Evolutionary conservation across 2,797 vertebrate species (phyloP).

Genomic region (Rhabdomys pumilio): DNA sequence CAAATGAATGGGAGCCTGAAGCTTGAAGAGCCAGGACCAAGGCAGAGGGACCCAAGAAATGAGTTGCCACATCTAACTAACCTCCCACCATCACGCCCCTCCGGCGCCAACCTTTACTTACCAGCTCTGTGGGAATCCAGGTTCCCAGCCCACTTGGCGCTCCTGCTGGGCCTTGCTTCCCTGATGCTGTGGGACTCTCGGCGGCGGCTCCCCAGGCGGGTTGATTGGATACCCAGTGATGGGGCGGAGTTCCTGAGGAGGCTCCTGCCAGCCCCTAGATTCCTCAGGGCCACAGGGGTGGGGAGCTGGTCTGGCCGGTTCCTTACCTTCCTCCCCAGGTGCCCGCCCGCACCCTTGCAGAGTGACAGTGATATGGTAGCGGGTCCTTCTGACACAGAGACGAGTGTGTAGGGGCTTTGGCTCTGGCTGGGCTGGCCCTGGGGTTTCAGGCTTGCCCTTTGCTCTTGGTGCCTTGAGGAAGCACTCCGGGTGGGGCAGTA

Average conservation of each 20-base stretch:
- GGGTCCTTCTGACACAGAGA: constrained; percentile 59
- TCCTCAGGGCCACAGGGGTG: constrained; percentile 88
- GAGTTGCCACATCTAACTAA: not conserved
- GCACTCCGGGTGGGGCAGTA: constrained; percentile 45
- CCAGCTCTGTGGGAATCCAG: constrained; percentile 37
- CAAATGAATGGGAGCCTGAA: constrained; percentile 68
- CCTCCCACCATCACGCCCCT: not conserved
- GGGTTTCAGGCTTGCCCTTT: constrained; percentile 74
- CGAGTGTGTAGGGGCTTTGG: not conserved
- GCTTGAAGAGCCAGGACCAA: not conserved
- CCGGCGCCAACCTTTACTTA: constrained; percentile 41
- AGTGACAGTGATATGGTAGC: constrained; percentile 60
- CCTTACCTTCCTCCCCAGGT: constrained; percentile 73
- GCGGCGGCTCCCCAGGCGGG: constrained; percentile 36
- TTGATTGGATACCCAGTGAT: constrained; percentile 70
- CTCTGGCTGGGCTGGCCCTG: not conserved
- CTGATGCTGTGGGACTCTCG: constrained; percentile 32
- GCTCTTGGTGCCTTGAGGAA: constrained; percentile 44
- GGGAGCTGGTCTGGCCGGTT: constrained; percentile 89
- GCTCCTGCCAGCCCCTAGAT: constrained; percentile 87
- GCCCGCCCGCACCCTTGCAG: constrained; percentile 10
- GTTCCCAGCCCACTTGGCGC: not conserved
- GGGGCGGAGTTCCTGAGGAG: constrained; percentile 87
- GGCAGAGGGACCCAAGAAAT: constrained; percentile 25
- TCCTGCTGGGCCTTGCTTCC: constrained; percentile 62